Conservation (phyloP, 2,113 vertebrate species). For the Hiodon tergisus region DNA sequence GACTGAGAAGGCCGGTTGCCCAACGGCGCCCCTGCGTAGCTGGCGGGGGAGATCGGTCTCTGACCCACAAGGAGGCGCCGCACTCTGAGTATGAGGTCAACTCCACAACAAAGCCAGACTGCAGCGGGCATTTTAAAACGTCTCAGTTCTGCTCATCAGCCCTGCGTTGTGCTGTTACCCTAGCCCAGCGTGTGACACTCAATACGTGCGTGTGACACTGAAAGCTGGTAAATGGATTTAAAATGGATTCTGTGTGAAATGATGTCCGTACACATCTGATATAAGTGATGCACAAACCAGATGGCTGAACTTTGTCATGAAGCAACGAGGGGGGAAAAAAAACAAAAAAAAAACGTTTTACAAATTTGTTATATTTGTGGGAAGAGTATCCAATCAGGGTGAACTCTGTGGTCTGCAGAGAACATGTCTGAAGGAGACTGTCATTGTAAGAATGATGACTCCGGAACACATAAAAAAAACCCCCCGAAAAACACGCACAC, state of each 20-base stretch:
- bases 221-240: conserved; percentile 53
- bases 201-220: not conserved
- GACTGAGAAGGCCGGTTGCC: not conserved
- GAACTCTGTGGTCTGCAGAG: not conserved
- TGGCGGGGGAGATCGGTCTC: conserved; percentile 16
- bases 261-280: conserved; percentile 50
- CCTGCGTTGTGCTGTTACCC: not conserved
- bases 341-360: conserved; percentile 19
- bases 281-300: conserved; percentile 63
- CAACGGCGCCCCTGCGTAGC: not conserved
- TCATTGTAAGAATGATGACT: conserved; percentile 8
- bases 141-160: not conserved
- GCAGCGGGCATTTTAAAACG: not conserved
- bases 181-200: not conserved
- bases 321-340: conserved; percentile 36
- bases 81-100: not conserved
- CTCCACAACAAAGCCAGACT: not conserved
- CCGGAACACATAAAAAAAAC: conserved; percentile 28
- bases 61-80: not conserved
- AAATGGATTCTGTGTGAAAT: conserved; percentile 46
- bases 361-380: conserved; percentile 29
- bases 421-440: conserved; percentile 4
- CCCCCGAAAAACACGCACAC: conserved; percentile 14
- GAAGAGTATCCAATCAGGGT: conserved; percentile 30
- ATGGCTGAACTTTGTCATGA: conserved; percentile 49